Evolutionary conservation across 2,888 invertebrate species (phyloP), one percentile per base, ranked within the genome.

Genomic region (Amphipoea oculea): DNA sequence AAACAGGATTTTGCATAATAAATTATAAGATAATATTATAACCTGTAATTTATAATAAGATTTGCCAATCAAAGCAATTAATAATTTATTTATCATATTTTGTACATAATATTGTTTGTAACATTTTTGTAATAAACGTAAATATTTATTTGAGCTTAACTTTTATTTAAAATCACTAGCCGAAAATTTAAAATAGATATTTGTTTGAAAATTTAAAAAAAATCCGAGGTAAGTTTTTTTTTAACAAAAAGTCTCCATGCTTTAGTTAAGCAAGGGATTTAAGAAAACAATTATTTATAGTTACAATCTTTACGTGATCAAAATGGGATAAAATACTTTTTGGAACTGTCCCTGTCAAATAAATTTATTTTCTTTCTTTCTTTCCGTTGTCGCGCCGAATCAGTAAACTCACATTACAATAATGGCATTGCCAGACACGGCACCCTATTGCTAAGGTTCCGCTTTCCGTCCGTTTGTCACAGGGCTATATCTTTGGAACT

Each of bases 61-160:
- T 79, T 36, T 29, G 20, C 20, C 17, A 45, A 63, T 40, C 12
- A 42, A 71, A 57, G n/a, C 42, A 76, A 79, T 40, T 20, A 54
- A 66, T 74, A 6, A 29, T 14, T 48, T 40, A 20, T n/a, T 51
- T 20, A 23, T 60, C 2, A 81, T 36, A 73, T 60, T 60, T 78
- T 73, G 23, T 48, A 40, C 36, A 79, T 69, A 79, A 48, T 40
- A 72, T 65, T 80, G 5, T 79, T 69, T 63, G 63, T 65, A 29
- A 81, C n/a, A 0, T 73, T 74, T 74, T 81, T 62, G 12, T 67
- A 74, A 62, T 67, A 81, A 81, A 81, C 7, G 4, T 54, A 65
- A 71, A 72, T 65, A 45, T 62, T 48, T 81, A 72, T 66, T 75
- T 54, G 23, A 74, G 54, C 23, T 67, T 54, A 51, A 48, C 1